Conservation (phyloP, 2,888 invertebrate genomes). For the Pammene aurita region DNA sequence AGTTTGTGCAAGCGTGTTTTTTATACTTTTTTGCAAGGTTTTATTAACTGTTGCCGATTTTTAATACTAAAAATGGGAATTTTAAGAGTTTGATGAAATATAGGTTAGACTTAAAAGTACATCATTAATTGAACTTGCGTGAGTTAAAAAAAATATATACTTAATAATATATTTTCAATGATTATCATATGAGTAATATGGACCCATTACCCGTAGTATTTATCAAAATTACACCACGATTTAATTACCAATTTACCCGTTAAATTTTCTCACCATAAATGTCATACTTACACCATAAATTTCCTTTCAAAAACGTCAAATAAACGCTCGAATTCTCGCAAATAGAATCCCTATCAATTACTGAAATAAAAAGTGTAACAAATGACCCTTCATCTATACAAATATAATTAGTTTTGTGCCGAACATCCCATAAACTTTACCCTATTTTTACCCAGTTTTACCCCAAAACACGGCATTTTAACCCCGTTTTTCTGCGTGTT, state of each 20-base stretch:
- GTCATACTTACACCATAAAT: conserved; percentile 59
- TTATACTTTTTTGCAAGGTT: not conserved
- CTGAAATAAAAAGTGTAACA: conserved; percentile 57
- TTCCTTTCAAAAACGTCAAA: conserved; percentile 50
- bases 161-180: too few species aligned
- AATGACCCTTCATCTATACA: conserved; percentile 71
- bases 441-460: conserved; percentile 51
- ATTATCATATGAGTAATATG: too few species aligned
- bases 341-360: conserved; percentile 65
- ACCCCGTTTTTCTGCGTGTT: conserved; percentile 66
- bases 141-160: too few species aligned
- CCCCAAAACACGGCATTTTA: conserved; percentile 80
- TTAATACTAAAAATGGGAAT: not conserved
- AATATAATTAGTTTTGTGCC: conserved; percentile 78
- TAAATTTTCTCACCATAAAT: conserved; percentile 58
- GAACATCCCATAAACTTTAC: conserved; percentile 60
- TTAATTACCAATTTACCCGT: conserved; percentile 42
- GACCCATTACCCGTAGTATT: too few species aligned
- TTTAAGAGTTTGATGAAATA: too few species aligned
- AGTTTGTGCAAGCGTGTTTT: conserved; percentile 48
- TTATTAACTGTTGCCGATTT: conserved; percentile 29
- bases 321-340: conserved; percentile 57
- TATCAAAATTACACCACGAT: too few species aligned
- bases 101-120: too few species aligned
- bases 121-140: too few species aligned